Conservation (phyloP, 2,797 vertebrate species). For the Merluccius polli region DNA sequence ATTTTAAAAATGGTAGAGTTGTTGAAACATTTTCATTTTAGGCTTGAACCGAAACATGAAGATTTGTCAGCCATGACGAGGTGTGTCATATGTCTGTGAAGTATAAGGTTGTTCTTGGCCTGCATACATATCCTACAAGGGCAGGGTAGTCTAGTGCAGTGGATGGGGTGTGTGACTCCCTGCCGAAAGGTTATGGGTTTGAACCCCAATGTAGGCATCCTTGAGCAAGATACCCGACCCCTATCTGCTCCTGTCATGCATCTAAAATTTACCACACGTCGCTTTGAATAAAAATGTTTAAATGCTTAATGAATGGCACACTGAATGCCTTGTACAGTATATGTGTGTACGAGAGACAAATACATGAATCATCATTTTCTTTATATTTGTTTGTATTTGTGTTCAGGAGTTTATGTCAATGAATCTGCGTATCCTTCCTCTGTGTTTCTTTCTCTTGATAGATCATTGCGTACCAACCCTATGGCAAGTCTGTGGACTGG, state of each 20-base stretch:
- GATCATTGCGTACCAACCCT: constrained; percentile 99
- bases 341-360: neutral
- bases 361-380: neutral
- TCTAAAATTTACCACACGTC: neutral
- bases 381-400: neutral
- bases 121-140: neutral
- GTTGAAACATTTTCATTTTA: too few relatives aligned
- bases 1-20: too few relatives aligned
- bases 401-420: neutral
- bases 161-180: neutral
- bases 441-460: constrained; percentile 53
- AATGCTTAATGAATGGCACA: neutral
- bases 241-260: neutral
- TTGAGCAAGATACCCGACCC: neutral
- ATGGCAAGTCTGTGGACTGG: constrained; percentile 97
- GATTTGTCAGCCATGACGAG: neutral
- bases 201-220: neutral
- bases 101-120: neutral
- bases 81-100: neutral
- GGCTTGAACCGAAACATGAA: neutral
- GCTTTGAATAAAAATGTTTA: too few relatives aligned
- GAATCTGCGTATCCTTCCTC: constrained; percentile 1
- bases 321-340: neutral
- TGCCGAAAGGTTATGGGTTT: neutral
- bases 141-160: too few relatives aligned